phyloP scores from a whole-genome alignment of 2,888 invertebrate species.

The Pachycephus smyrnensis region DNA sequence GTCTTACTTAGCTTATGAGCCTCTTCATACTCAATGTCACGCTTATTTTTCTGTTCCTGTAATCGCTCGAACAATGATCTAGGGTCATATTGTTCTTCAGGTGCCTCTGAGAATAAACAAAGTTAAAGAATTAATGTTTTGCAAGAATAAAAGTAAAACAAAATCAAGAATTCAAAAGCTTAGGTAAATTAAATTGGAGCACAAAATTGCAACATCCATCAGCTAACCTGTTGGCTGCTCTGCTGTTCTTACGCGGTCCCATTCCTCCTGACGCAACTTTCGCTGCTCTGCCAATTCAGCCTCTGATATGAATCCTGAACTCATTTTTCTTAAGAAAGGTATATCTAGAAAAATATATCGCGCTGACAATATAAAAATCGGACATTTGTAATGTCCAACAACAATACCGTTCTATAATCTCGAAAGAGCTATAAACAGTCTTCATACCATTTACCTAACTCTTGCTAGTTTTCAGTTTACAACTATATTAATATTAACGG shows the following conservation, averaged over 20 bases:
- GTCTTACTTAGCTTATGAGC: conserved; percentile 92
- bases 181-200: not conserved
- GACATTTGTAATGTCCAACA: not conserved
- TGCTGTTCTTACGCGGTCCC: conserved; percentile 93
- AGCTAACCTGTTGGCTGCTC: conserved; percentile 87
- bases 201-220: conserved; percentile 9
- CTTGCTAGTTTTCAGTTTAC: not conserved
- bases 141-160: conserved; percentile 10
- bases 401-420: not conserved
- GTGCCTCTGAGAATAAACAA: conserved; percentile 76
- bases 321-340: conserved; percentile 72
- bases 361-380: not conserved
- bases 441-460: not conserved
- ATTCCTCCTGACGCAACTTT: conserved; percentile 90
- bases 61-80: conserved; percentile 92
- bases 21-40: conserved; percentile 95
- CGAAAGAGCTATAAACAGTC: not conserved
- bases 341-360: not conserved
- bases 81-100: conserved; percentile 86
- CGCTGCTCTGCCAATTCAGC: conserved; percentile 85
- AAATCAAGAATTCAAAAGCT: not conserved
- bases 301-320: conserved; percentile 93
- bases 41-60: conserved; percentile 91
- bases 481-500: not conserved
- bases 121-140: conserved; percentile 21